These are phyloP conservation scores for Gorilla gorilla DNA, from an alignment of 2,113 vertebrate genomes.

Conservation along the genomic window DNA sequence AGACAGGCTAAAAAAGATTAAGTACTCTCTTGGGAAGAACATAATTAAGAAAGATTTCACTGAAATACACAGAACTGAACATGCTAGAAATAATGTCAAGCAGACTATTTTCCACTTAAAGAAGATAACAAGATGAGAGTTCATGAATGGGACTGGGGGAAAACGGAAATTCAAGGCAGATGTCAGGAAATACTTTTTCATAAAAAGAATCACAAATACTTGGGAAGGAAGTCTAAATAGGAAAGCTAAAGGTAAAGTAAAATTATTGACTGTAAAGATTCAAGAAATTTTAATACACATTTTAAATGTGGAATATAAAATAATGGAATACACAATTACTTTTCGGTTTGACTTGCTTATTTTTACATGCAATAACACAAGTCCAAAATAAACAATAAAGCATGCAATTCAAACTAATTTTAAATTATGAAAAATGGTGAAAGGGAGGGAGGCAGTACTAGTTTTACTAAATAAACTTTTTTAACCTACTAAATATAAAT, in stretches of 20 bases:
- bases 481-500: not conserved
- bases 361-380: not conserved
- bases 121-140: conserved; percentile 74
- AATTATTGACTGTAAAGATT: not conserved
- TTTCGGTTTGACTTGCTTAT: not conserved
- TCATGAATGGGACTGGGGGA: conserved; percentile 54
- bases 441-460: not conserved
- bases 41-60: conserved; percentile 79
- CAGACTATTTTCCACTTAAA: conserved; percentile 71
- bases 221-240: conserved; percentile 42
- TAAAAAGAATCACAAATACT: conserved; percentile 56
- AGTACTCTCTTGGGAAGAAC: conserved; percentile 64
- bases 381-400: not conserved
- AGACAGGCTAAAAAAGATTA: conserved; percentile 72
- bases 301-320: conserved; percentile 18
- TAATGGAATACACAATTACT: not conserved
- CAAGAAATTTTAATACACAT: not conserved
- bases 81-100: conserved; percentile 74
- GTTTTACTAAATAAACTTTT: not conserved
- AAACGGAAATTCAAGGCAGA: conserved; percentile 79
- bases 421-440: not conserved
- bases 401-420: not conserved
- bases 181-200: conserved; percentile 77
- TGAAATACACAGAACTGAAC: conserved; percentile 73
- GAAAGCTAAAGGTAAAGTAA: conserved; percentile 11